A percentile compares a stretch with the other conserved stretches of the same genome.
phyloP scores from a whole-genome alignment of 2,113 vertebrate species.

The Fulmarus glacialis region DNA sequence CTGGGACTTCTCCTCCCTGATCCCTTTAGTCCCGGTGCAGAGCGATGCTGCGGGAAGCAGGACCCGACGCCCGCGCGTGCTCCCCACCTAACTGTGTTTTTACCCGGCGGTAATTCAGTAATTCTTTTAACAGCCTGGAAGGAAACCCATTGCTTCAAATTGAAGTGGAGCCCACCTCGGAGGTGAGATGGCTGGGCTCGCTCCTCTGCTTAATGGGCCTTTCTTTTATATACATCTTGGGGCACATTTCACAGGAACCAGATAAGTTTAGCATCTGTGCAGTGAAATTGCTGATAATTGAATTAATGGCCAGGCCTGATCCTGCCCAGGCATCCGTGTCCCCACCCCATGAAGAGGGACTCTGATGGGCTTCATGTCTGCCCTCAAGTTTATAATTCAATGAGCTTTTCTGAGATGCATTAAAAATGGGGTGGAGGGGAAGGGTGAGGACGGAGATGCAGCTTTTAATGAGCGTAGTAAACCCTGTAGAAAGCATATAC shows the following conservation, averaged over 20 bases:
- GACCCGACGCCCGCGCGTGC: accelerated
- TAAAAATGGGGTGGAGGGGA: neutral
- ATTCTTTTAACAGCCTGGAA: slow-evolving; percentile 81
- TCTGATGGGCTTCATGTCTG: neutral
- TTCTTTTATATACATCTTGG: neutral
- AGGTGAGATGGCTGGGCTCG: slow-evolving; percentile 79
- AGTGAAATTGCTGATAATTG: neutral
- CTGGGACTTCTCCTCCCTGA: neutral
- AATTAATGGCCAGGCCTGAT: neutral
- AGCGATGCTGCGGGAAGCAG: neutral
- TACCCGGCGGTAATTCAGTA: accelerated
- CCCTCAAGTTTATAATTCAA: neutral
- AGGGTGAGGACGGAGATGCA: neutral
- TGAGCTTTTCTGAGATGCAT: neutral
- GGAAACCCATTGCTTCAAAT: slow-evolving; percentile 96
- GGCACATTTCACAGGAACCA: neutral
- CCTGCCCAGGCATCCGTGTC: neutral
- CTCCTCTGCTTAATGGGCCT: slow-evolving; percentile 12
- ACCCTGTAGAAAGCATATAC: neutral
- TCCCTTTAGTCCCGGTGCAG: neutral
- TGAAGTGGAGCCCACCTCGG: slow-evolving; percentile 95
- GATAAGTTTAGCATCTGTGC: slow-evolving; percentile 12
- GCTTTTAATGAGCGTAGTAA: neutral
- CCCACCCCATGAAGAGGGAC: neutral
- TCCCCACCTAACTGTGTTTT: neutral